These are phyloP conservation scores for Crotophaga sulcirostris DNA, from an alignment of 2,113 vertebrate genomes.

Conservation along the genomic window DNA sequence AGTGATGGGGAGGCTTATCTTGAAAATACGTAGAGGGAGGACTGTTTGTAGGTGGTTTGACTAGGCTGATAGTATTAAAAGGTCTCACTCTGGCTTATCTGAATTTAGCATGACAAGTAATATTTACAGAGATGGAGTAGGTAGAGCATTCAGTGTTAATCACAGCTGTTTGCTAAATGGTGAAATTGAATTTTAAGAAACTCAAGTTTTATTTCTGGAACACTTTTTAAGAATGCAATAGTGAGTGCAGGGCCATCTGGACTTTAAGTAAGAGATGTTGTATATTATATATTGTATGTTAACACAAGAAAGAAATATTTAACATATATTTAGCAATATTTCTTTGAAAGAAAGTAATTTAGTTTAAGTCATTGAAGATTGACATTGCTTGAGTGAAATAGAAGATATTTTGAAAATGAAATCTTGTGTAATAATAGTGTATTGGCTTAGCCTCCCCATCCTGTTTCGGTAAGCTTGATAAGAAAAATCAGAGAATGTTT, in stretches of 20 bases:
- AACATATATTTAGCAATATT: neutral
- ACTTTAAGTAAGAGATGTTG: neutral
- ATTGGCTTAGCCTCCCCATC: neutral
- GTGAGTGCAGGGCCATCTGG: neutral
- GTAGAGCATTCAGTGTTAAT: neutral
- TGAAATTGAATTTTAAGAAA: neutral
- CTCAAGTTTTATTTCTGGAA: neutral
- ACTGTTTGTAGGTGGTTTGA: neutral
- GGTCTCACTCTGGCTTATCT: neutral
- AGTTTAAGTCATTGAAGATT: neutral
- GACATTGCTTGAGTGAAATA: neutral
- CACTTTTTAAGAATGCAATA: neutral
- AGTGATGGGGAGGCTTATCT: neutral
- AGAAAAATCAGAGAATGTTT: neutral
- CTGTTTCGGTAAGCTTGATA: neutral
- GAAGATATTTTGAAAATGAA: neutral
- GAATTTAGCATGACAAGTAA: conserved; percentile 10
- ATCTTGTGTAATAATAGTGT: neutral
- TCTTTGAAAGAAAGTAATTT: neutral
- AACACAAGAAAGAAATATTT: neutral
- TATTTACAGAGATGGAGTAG: conserved; percentile 4
- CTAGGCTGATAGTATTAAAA: neutral
- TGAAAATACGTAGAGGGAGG: neutral
- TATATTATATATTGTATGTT: neutral
- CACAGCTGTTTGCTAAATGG: neutral